phyloP scores from a whole-genome alignment of 2,797 vertebrate genomes.

The Micromesistius poutassou region DNA sequence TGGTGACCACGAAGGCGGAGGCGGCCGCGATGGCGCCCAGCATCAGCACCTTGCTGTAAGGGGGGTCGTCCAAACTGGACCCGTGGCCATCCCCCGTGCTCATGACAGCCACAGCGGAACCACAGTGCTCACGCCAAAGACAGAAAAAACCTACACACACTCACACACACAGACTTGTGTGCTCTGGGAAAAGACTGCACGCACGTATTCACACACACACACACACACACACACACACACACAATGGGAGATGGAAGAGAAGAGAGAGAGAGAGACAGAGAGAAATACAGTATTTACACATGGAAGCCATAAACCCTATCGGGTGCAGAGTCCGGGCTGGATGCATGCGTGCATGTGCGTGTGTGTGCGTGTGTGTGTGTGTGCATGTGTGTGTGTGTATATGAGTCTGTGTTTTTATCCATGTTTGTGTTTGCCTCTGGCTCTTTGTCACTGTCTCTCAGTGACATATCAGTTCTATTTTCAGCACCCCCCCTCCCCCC shows the following conservation, averaged over 20 bases:
- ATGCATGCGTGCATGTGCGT: neutral
- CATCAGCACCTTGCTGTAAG: constrained; percentile 70
- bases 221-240: neutral
- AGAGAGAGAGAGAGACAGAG: neutral
- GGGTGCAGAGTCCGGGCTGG: neutral
- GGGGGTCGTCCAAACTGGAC: constrained; percentile 4
- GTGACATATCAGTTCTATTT: constrained; percentile 64
- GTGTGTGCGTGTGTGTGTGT: neutral
- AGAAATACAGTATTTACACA: neutral
- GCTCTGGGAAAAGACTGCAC: neutral
- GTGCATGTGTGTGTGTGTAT: neutral
- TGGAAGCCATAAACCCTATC: neutral
- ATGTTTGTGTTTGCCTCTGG: constrained; percentile 49
- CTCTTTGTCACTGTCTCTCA: constrained; percentile 65
- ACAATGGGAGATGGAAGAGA: neutral
- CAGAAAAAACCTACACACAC: constrained; percentile 10
- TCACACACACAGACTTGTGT: constrained; percentile 29
- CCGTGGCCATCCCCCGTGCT: neutral
- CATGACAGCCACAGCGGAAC: neutral
- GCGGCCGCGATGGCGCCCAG: constrained; percentile 77
- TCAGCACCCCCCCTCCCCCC: constrained; percentile 25
- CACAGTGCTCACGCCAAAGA: constrained; percentile 46
- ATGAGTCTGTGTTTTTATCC: constrained; percentile 21
- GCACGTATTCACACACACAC: constrained; percentile 3
- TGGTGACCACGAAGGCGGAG: constrained; percentile 78